Evolutionary conservation across 2,113 vertebrate genomes (phyloP), one percentile per base, ranked within the genome.

Genomic region (Serinus canaria): DNA sequence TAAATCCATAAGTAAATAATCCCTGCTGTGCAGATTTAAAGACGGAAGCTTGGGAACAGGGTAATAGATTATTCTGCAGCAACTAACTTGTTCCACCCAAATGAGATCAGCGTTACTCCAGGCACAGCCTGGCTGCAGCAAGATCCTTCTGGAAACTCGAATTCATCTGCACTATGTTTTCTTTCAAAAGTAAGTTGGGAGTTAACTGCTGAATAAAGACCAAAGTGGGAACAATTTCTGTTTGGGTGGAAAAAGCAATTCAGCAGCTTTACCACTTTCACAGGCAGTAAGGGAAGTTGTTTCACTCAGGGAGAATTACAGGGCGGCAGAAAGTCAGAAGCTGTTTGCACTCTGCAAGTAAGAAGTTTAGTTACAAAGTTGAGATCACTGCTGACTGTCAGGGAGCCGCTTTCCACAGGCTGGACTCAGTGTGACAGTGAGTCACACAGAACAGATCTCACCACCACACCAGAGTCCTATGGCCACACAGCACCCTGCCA

Each of bases 1-100:
- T n/a, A 93, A 93, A 94, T 88, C 94, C 83, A 46, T 92, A 58
- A 90, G 83, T 60, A 96, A 96, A 96, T 95, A 94, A 96, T 74
- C 93, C 92, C 86, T 30, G 83, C 76, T 72, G 68, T 4, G 76
- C 2, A 1, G 88, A 78, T 77, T 92, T 87, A 81, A 80, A 87
- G 90, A 72, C 15, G 13, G 93, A 90, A 96, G 90, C 83, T 84
- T 83, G 69, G 69, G 79, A 91, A 46, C 37, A 47, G 80, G 43
- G 72, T 30, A 89, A 83, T 10, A 91, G 89, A 89, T 86, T 90
- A 88, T 74, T 86, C 86, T 24, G 88, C 83, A 84, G 33, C 64
- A 63, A 75, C 72, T 12, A 72, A 84, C 64, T 89, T 90, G 83
- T 95, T 93, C 94, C 94, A 94, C 85, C 92, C 94, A 86, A 90